Percentiles rank a stretch among this genome's conserved stretches.
phyloP scores from a whole-genome alignment of 2,888 invertebrate genomes.

The Empis livida region DNA sequence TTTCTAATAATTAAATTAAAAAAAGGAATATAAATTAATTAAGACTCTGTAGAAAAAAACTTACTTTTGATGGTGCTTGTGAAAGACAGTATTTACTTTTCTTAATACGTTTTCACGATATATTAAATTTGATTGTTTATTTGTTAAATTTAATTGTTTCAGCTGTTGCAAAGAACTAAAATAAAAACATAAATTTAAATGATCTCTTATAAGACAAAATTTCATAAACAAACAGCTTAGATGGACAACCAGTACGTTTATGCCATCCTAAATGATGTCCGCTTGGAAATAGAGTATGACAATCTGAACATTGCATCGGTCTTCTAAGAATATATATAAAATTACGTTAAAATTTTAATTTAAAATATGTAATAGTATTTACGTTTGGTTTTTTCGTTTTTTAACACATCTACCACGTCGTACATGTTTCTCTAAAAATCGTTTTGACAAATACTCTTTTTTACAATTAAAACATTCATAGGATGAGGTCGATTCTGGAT shows the following conservation, averaged over 20 bases:
- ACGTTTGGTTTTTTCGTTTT: conserved; percentile 34
- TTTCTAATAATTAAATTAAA: neutral
- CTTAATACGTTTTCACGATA: neutral
- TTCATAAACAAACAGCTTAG: conserved; percentile 11
- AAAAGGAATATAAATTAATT: neutral
- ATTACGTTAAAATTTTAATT: neutral
- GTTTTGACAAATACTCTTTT: conserved; percentile 33
- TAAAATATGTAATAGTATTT: conserved; percentile 10
- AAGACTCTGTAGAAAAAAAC: neutral
- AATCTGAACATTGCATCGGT: conserved; percentile 34
- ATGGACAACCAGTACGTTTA: conserved; percentile 33
- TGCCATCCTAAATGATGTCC: conserved; percentile 36
- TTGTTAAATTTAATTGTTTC: neutral
- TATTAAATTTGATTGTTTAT: neutral
- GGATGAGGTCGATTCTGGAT: conserved; percentile 30
- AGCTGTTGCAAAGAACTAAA: neutral
- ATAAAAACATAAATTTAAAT: neutral
- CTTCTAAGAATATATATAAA: conserved; percentile 19
- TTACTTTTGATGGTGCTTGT: neutral
- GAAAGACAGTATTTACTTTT: neutral
- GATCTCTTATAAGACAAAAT: neutral
- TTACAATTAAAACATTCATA: conserved; percentile 34
- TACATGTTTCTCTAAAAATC: conserved; percentile 34
- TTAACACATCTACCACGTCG: conserved; percentile 33
- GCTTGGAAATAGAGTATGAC: conserved; percentile 32